Base-by-base conservation (phyloP, 2,797 vertebrate species). In the Tragopan temminckii region DNA sequence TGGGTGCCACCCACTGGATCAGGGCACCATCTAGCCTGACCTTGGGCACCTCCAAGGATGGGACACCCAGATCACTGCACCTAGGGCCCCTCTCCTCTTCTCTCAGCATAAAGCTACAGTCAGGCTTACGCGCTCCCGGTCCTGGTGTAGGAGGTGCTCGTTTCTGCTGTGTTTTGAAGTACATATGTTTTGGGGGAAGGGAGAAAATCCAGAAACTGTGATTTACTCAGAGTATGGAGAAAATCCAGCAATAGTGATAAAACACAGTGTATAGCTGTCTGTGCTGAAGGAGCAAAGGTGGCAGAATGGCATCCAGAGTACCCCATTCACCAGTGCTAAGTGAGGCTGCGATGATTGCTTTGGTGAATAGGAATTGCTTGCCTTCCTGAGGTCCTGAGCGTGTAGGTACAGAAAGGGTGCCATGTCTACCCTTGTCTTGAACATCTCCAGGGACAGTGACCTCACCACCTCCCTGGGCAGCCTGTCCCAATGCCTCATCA, bases 171-270 rank as follows among this genome's bases (percentile, higher is more conserved):
- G 76, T 62, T 95, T 85, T 75, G 50, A 83, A 72, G 74, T 83
- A 53, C 77, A 78, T 90, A 85, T 92, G 92, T 92, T 95, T 87
- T 89, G 89, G 87, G 84, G 94, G 92, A 94, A 94, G 87, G 81
- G 89, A 88, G 72, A 93, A 93, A 80, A 71, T 64, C 15, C 67
- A 90, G 92, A 87, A 85, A 48, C 48, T 58, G 68, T 46, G 75
- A 90, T 86, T 79, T 83, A 90, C 63, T 91, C 88, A 82, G 88
- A 93, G 27, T 66, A 38, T 90, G 93, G 71, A 58, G 82, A 68
- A 80, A 80, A 71, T 74, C 75, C 85, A 93, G 64, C 52, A 50
- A 74, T 4, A 7, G 75, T 93, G 88, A 86, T 29, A 86, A 93
- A 94, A 74, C 52, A 38, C 3, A 71, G 33, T 5, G 19, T 68